Conservation (phyloP, 2,888 invertebrate genomes). For the Polyommatus iphigenia region DNA sequence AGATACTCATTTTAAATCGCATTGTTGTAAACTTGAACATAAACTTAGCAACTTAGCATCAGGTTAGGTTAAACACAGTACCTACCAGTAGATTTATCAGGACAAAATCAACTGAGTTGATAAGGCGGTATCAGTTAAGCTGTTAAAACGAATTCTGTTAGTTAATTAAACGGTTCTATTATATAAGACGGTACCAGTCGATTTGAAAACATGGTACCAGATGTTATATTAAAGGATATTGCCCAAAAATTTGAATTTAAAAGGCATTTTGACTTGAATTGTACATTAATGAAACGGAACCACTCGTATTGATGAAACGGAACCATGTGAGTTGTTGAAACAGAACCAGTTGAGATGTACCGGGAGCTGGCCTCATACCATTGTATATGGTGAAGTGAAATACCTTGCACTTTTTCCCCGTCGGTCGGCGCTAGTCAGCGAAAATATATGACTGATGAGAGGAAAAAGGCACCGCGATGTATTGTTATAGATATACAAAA, state of each 20-base stretch:
- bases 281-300: neutral
- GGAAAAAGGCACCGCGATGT: slow-evolving; percentile 23
- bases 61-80: too few relatives aligned
- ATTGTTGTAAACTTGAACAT: too few relatives aligned
- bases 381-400: slow-evolving; percentile 30
- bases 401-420: slow-evolving; percentile 29
- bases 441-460: slow-evolving; percentile 32
- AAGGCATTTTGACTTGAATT: too few relatives aligned
- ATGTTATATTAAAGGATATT: too few relatives aligned
- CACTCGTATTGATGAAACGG: neutral
- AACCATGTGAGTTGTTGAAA: neutral
- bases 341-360: neutral
- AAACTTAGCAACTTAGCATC: too few relatives aligned
- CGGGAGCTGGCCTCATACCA: slow-evolving; percentile 18
- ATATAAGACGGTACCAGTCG: neutral
- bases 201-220: neutral
- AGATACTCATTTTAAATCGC: too few relatives aligned
- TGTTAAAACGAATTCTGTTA: neutral
- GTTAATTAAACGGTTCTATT: neutral
- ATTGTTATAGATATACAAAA: too few relatives aligned
- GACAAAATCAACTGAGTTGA: neutral
- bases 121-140: neutral
- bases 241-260: too few relatives aligned
- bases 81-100: too few relatives aligned
- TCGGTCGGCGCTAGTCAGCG: slow-evolving; percentile 14